Conservation (phyloP, 2,113 vertebrate genomes). For the Perca flavescens region DNA sequence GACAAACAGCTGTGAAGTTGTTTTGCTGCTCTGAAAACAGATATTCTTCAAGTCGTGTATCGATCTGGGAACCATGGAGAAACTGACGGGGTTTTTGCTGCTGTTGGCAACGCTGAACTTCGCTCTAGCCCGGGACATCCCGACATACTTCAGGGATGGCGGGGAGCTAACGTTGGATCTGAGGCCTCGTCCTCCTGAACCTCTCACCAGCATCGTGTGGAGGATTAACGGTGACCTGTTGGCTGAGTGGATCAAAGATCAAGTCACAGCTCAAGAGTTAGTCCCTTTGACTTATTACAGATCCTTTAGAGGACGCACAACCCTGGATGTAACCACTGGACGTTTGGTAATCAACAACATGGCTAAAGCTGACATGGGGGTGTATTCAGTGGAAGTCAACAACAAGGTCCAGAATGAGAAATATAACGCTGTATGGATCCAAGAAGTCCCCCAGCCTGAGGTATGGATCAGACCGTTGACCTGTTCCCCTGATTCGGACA, state of each 20-base stretch:
- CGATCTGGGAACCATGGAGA: no score
- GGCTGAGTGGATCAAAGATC: accelerated
- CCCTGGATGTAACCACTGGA: accelerated
- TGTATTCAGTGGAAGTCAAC: constrained; percentile 41
- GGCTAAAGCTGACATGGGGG: accelerated
- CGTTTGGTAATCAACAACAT: accelerated
- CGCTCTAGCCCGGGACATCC: no score
- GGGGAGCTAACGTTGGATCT: accelerated
- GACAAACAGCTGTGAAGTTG: no score
- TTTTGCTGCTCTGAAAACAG: no score
- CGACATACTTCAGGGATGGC: no score
- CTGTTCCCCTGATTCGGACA: accelerated
- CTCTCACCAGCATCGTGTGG: constrained; percentile 10
- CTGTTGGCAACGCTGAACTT: no score
- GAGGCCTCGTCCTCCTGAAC: accelerated
- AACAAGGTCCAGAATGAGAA: accelerated
- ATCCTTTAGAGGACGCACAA: accelerated
- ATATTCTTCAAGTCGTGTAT: no score
- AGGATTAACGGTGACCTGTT: not conserved
- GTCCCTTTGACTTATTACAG: not conserved
- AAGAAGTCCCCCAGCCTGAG: accelerated
- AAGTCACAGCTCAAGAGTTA: accelerated
- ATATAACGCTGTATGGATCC: accelerated
- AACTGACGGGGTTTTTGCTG: no score
- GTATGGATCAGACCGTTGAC: accelerated